Percentiles rank a stretch among this genome's conserved stretches.
These are phyloP conservation scores for Amiota minor DNA, from an alignment of 2,888 invertebrate species.

Conservation along the genomic window DNA sequence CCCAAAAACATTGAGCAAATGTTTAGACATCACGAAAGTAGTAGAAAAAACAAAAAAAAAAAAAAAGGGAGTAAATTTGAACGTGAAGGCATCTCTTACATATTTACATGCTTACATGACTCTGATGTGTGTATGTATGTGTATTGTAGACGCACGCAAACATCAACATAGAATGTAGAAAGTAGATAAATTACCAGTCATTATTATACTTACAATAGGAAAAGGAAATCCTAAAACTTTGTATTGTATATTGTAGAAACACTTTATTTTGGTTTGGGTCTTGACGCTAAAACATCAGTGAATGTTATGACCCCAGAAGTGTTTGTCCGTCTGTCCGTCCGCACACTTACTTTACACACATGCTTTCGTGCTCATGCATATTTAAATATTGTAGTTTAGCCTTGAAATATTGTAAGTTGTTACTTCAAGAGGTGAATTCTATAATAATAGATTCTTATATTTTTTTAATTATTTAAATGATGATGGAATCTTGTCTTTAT, in stretches of 20 bases:
- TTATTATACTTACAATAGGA: constrained; percentile 55
- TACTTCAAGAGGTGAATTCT: too few species aligned
- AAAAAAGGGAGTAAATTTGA: background rate
- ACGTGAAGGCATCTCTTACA: constrained; percentile 52
- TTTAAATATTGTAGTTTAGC: too few species aligned
- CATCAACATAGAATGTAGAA: constrained; percentile 54
- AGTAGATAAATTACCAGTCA: constrained; percentile 65
- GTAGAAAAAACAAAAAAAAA: background rate
- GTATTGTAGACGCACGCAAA: constrained; percentile 9
- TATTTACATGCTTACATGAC: constrained; percentile 51
- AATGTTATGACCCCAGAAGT: constrained; percentile 37
- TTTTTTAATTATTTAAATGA: too few species aligned
- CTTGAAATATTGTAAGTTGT: background rate
- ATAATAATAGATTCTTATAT: too few species aligned
- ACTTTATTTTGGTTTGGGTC: background rate
- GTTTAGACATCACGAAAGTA: constrained; percentile 21
- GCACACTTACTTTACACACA: background rate
- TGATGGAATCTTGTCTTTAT: too few species aligned
- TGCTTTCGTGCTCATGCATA: background rate
- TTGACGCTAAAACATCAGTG: background rate
- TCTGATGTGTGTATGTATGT: too few species aligned
- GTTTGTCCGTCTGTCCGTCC: background rate
- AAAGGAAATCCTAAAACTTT: constrained; percentile 26
- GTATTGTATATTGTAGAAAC: background rate
- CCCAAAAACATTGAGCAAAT: constrained; percentile 30